These are phyloP conservation scores for Pogonus chalceus DNA, from an alignment of 1,140 invertebrate species.

Conservation along the genomic window DNA sequence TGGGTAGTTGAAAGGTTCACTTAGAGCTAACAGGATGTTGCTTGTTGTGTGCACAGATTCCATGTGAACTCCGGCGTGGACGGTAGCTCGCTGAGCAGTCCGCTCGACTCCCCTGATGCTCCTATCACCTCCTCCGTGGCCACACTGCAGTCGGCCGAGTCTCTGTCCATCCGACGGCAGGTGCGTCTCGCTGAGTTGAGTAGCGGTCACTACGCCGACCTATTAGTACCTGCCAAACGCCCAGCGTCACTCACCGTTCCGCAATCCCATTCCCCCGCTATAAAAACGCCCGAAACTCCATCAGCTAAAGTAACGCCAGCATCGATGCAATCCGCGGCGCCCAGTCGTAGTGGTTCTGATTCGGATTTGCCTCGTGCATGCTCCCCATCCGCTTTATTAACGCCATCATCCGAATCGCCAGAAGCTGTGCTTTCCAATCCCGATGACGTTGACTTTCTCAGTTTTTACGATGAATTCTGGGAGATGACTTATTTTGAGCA, in stretches of 20 bases:
- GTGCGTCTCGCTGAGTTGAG: constrained; percentile 27
- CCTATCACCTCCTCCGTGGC: constrained; percentile 49
- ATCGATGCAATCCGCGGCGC: constrained; percentile 23
- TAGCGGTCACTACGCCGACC: constrained; percentile 29
- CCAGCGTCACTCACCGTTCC: constrained; percentile 4
- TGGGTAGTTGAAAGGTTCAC: not conserved
- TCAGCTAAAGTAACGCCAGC: constrained; percentile 26
- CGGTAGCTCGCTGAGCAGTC: constrained; percentile 53
- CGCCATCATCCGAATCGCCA: constrained; percentile 37
- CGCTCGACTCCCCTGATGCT: constrained; percentile 55
- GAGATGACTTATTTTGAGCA: constrained; percentile 32
- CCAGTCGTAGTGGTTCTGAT: constrained; percentile 39
- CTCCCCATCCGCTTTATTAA: constrained; percentile 44
- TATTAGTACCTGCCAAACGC: constrained; percentile 20
- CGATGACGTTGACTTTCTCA: constrained; percentile 26
- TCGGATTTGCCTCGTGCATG: constrained; percentile 33
- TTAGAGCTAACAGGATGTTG: not conserved
- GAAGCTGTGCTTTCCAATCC: constrained; percentile 15
- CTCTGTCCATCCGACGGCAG: constrained; percentile 43
- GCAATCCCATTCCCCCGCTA: not conserved
- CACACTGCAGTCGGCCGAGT: constrained; percentile 48
- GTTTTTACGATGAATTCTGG: constrained; percentile 30
- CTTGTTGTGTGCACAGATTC: constrained; percentile 27
- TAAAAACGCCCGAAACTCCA: constrained; percentile 29
- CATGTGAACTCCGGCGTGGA: constrained; percentile 33